Conservation (phyloP, 2,888 invertebrate species). For the Mallateleia sp. region DNA sequence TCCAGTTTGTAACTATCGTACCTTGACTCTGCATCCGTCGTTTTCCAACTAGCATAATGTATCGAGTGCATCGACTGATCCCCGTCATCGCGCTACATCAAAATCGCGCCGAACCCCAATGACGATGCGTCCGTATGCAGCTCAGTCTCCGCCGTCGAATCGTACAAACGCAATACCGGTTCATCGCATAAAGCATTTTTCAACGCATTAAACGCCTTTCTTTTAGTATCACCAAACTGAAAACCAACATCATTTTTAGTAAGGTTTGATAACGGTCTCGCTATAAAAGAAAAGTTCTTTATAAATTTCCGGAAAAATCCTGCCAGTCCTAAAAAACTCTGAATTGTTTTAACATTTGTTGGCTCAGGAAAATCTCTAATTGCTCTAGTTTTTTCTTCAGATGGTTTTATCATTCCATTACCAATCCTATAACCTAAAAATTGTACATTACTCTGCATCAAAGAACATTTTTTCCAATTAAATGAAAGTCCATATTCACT, state of each 20-base stretch:
- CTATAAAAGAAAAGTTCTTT: conserved; percentile 27
- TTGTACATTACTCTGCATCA: conserved; percentile 44
- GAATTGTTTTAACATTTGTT: conserved; percentile 32
- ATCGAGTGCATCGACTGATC: neutral
- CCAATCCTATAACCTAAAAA: conserved; percentile 57
- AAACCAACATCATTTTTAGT: conserved; percentile 24
- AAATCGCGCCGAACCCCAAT: conserved; percentile 50
- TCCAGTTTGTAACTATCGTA: conserved; percentile 65
- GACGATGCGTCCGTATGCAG: conserved; percentile 62
- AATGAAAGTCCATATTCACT: conserved; percentile 2
- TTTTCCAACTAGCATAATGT: conserved; percentile 43
- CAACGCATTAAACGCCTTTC: conserved; percentile 26
- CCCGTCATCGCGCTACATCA: conserved; percentile 20
- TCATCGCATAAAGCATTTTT: conserved; percentile 30
- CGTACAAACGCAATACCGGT: conserved; percentile 51
- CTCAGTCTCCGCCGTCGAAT: conserved; percentile 45
- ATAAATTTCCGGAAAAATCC: conserved; percentile 64
- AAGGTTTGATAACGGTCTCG: conserved; percentile 47
- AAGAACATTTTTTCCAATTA: conserved; percentile 65
- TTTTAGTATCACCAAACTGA: conserved; percentile 25
- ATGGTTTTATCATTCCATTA: conserved; percentile 56
- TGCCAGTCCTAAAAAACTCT: conserved; percentile 58
- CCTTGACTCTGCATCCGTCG: conserved; percentile 9
- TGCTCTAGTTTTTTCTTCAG: conserved; percentile 51
- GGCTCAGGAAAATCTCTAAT: conserved; percentile 58